Percentiles rank a stretch among this genome's conserved stretches.
phyloP scores from a whole-genome alignment of 2,113 vertebrate genomes.

The Ifrita kowaldi region DNA sequence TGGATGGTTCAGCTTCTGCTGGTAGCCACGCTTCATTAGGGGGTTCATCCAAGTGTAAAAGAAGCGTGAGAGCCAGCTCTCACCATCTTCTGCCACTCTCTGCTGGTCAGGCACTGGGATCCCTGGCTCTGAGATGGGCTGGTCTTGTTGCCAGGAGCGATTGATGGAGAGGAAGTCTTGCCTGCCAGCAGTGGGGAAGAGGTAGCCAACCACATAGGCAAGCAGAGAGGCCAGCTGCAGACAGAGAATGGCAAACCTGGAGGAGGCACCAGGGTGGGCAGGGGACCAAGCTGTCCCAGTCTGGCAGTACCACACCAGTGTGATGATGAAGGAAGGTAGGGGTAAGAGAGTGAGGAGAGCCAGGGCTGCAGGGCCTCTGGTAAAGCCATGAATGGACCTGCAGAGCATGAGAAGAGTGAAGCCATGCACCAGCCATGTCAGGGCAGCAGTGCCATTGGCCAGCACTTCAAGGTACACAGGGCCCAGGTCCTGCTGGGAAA shows the following conservation, averaged over 20 bases:
- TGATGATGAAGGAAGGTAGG: constrained; percentile 79
- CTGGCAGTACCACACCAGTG: constrained; percentile 73
- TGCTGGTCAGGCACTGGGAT: constrained; percentile 51
- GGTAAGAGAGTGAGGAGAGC: constrained; percentile 74
- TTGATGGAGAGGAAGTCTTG: constrained; percentile 68
- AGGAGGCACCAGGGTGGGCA: constrained; percentile 57
- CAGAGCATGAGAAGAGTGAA: constrained; percentile 71
- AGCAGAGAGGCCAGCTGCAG: constrained; percentile 73
- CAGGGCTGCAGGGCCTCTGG: constrained; percentile 78
- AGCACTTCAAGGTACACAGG: constrained; percentile 81
- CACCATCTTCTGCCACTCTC: constrained; percentile 86
- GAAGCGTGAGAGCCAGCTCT: constrained; percentile 84
- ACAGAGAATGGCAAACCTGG: constrained; percentile 77
- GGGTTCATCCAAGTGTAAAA: constrained; percentile 91
- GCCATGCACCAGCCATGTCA: constrained; percentile 86
- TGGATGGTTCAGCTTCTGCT: constrained; percentile 75
- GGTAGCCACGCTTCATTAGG: constrained; percentile 79
- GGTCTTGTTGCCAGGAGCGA: constrained; percentile 54
- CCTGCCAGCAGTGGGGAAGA: constrained; percentile 63
- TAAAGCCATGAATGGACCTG: constrained; percentile 60
- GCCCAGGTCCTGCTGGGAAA: constrained; percentile 72
- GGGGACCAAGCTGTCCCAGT: constrained; percentile 55
- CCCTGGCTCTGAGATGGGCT: constrained; percentile 55
- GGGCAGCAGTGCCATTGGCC: constrained; percentile 70
- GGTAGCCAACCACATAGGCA: constrained; percentile 76